Conservation (phyloP, 2,113 vertebrate species). For the Channa argus region DNA sequence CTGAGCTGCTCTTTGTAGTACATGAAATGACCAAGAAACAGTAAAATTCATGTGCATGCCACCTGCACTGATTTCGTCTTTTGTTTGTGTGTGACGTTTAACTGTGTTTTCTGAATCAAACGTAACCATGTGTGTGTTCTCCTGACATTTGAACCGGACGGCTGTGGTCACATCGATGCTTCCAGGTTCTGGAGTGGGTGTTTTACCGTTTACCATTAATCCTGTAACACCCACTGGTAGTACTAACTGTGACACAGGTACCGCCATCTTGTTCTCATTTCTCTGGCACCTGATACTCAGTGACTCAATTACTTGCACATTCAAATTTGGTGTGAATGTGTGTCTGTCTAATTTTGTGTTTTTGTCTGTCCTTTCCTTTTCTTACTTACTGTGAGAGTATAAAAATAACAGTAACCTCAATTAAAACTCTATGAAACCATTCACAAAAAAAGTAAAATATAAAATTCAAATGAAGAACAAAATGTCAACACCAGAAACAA, state of each 20-base stretch:
- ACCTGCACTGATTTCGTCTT: conserved; percentile 45
- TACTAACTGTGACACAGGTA: conserved; percentile 99
- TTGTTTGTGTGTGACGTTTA: conserved; percentile 57
- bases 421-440: no score
- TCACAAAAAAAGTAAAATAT: no score
- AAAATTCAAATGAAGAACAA: background rate
- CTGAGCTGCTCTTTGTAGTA: conserved; percentile 63
- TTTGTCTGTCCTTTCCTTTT: conserved; percentile 15
- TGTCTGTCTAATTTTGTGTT: conserved; percentile 31
- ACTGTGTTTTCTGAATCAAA: conserved; percentile 63
- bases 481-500: background rate
- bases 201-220: conserved; percentile 95
- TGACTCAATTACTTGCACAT: conserved; percentile 39
- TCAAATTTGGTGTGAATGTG: conserved; percentile 34
- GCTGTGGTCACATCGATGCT: conserved; percentile 86
- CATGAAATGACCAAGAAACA: conserved; percentile 48
- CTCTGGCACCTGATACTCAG: conserved; percentile 38
- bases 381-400: background rate
- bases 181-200: conserved; percentile 95
- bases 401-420: no score
- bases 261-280: conserved; percentile 73
- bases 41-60: conserved; percentile 71
- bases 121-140: conserved; percentile 82
- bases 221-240: conserved; percentile 94
- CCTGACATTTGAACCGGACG: conserved; percentile 79